A percentile compares a stretch with the other conserved stretches of the same genome.
Evolutionary conservation across 1,140 invertebrate species (phyloP).

Genomic region (Lepeophtheirus salmonis): DNA sequence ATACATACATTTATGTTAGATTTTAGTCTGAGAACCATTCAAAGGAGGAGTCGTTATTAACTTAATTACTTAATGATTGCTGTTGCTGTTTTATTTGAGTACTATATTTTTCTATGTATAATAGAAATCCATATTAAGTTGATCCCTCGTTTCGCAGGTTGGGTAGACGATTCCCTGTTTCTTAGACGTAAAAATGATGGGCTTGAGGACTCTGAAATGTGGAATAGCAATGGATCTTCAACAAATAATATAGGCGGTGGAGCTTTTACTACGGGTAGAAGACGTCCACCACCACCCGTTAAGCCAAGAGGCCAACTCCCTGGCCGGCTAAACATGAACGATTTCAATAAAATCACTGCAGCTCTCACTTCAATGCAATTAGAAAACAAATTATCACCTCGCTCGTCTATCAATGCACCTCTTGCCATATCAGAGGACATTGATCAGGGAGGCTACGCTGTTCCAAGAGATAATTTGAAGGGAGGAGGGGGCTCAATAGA

Average conservation of each 20-base stretch:
- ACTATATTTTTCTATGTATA: background rate
- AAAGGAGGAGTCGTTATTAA: no score
- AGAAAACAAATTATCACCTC: constrained; percentile 32
- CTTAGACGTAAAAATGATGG: constrained; percentile 30
- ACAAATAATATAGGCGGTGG: constrained; percentile 46
- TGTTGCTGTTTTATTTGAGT: no score
- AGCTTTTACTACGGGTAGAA: constrained; percentile 59
- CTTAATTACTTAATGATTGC: no score
- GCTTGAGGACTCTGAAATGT: background rate
- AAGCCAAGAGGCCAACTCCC: constrained; percentile 56
- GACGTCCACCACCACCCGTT: constrained; percentile 38
- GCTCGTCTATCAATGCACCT: constrained; percentile 40
- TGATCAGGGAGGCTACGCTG: constrained; percentile 36
- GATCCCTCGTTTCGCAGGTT: constrained; percentile 29
- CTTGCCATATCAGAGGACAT: constrained; percentile 58
- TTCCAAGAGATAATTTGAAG: constrained; percentile 21
- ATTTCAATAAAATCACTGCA: constrained; percentile 66
- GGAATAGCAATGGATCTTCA: constrained; percentile 21
- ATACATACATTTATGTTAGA: no score
- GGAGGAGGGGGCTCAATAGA: no score
- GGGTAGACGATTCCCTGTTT: constrained; percentile 42
- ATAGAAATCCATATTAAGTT: background rate
- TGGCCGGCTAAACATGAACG: constrained; percentile 70
- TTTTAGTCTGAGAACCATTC: no score
- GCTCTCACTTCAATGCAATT: constrained; percentile 58